Conservation (phyloP, 2,113 vertebrate species). For the Halichoeres trimaculatus region DNA sequence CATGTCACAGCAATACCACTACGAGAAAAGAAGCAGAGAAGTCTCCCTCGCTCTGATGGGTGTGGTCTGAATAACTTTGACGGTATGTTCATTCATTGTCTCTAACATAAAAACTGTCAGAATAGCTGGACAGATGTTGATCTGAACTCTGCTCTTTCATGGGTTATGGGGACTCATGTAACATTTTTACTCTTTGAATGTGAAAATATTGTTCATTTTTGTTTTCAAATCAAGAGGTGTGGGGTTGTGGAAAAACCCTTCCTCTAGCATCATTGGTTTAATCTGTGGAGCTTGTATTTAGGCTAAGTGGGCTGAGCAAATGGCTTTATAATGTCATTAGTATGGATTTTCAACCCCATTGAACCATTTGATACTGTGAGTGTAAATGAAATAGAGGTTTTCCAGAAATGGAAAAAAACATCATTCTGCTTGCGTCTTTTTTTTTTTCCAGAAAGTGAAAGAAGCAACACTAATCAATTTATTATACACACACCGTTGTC, state of each 20-base stretch:
- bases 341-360: background rate
- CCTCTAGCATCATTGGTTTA: background rate
- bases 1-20: slow-evolving; percentile 66
- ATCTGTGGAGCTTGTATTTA: background rate
- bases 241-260: background rate
- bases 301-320: too few species aligned
- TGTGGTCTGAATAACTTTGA: slow-evolving; percentile 73
- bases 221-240: background rate
- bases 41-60: slow-evolving; percentile 72
- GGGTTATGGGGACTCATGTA: background rate
- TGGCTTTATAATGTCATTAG: background rate
- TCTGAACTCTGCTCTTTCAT: too few species aligned
- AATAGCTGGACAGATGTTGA: background rate
- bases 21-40: slow-evolving; percentile 72
- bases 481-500: too few species aligned
- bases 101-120: background rate
- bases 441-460: too few species aligned
- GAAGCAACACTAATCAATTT: too few species aligned
- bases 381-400: background rate
- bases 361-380: background rate
- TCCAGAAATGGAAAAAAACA: background rate
- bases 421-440: too few species aligned
- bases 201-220: background rate
- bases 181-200: background rate
- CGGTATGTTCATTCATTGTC: slow-evolving; percentile 54